Base-by-base conservation (phyloP, 2,888 invertebrate species). In the Dysmachus trigonus region DNA sequence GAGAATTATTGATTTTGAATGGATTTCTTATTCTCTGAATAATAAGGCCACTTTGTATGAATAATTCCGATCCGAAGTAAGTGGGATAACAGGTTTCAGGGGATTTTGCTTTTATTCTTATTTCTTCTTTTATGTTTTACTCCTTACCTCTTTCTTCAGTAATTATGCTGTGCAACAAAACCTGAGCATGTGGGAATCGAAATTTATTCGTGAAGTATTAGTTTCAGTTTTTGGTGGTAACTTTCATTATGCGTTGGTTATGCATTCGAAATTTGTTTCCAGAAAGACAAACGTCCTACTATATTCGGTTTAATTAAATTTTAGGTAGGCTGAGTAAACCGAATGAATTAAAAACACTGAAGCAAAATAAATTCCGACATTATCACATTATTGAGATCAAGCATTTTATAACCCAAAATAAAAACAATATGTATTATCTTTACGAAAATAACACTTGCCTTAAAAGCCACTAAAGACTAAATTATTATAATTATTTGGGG, bases 1-100 rank as follows among this genome's bases (percentile, higher is more conserved):
- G 62, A 22, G 81, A 81, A 81, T 51, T 81, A 81, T 81, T 62
- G 81, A 81, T 81, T 81, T 62, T 33, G 31, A 81, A 81, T 81
- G 81, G 81, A 81, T 81, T 81, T 81, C 62, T 81, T 62, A 35
- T 62, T 81, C 30, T 81, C 81, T 53, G 81, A 51, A 81, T 53
- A 81, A 62, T 81, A 81, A 81, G 31, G 33, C 62, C 33, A 53
- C 27, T 53, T 33, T 41, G 33, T 53, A 53, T 81, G 62, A 81
- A 81, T 81, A 81, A 81, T 81, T 53, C 81, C 30, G 38, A 1
- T 18, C 18, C 47, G 22, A 27, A 31, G 22, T 62, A 76, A 76
- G 81, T 81, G 62, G 81, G 81, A 81, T 30, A 53, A 81, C 76
- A 76, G 41, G 76, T 76, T 76, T 41, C 76, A 35, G 76, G n/a